A percentile compares a stretch with the other conserved stretches of the same genome.
Conservation (phyloP, 2,888 invertebrate species). For the Isotomurus palustris region DNA sequence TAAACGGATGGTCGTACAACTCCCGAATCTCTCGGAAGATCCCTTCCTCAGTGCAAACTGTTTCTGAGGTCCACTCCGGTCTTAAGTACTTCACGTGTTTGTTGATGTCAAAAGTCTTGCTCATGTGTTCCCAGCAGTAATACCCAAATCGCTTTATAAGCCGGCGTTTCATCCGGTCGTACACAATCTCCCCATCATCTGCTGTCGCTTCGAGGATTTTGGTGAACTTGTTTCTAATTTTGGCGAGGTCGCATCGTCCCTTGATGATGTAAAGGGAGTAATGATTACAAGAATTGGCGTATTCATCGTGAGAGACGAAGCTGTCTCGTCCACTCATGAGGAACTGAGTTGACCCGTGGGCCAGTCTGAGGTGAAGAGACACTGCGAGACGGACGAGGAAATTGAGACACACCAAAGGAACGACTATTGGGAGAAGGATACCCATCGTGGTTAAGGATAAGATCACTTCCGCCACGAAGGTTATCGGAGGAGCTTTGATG, state of each 20-base stretch:
- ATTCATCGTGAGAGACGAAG: constrained; percentile 32
- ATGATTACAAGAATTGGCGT: constrained; percentile 40
- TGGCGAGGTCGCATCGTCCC: constrained; percentile 35
- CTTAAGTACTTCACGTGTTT: constrained; percentile 31
- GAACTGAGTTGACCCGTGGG: constrained; percentile 11
- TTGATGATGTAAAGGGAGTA: constrained; percentile 39
- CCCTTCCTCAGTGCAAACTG: constrained; percentile 22
- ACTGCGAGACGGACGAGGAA: constrained; percentile 13
- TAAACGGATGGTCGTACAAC: constrained; percentile 34
- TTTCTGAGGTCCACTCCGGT: constrained; percentile 17
- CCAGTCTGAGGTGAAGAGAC: constrained; percentile 10
- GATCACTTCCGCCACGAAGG: constrained; percentile 34
- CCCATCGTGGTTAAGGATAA: constrained; percentile 28
- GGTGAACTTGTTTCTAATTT: constrained; percentile 29
- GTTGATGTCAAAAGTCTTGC: constrained; percentile 25
- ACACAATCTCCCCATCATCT: constrained; percentile 21
- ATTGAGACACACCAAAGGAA: constrained; percentile 19
- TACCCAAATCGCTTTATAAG: constrained; percentile 33
- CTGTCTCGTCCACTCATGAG: constrained; percentile 30
- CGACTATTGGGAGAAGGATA: constrained; percentile 27
- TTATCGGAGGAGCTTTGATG: constrained; percentile 36
- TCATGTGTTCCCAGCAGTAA: constrained; percentile 37
- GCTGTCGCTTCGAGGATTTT: constrained; percentile 23
- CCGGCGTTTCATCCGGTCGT: constrained; percentile 36
- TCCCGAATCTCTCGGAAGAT: constrained; percentile 34